A percentile compares a stretch with the other conserved stretches of the same genome.
Conservation (phyloP, 2,113 vertebrate genomes). For the Phocoena phocoena region DNA sequence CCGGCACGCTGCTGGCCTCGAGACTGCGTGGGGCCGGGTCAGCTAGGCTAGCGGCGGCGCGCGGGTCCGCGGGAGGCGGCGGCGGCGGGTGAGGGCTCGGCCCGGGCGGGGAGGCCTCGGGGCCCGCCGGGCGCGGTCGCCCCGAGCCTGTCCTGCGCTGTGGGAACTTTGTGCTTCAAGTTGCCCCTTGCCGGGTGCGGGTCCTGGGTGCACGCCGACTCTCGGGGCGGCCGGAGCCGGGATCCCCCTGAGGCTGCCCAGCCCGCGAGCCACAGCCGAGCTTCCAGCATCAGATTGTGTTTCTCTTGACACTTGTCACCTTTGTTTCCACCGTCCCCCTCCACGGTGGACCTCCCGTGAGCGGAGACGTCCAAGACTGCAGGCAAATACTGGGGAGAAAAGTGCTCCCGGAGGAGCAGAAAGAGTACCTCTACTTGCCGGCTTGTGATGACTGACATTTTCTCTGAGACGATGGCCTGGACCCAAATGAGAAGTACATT, state of each 20-base stretch:
- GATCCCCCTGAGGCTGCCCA: background rate
- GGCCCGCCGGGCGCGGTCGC: background rate
- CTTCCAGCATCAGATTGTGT: background rate
- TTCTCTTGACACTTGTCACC: background rate
- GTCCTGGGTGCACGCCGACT: background rate
- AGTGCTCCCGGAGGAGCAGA: background rate
- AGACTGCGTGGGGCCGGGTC: background rate
- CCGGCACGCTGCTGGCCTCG: conserved; percentile 36
- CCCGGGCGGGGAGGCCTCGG: background rate
- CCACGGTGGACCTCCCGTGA: background rate
- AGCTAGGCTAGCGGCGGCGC: fast-evolving
- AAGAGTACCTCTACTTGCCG: fast-evolving
- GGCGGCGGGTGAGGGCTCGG: background rate
- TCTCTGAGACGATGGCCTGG: background rate
- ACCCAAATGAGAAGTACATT: background rate
- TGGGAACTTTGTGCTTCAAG: background rate
- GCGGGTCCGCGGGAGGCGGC: background rate
- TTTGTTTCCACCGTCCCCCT: background rate
- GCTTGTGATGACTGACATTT: background rate
- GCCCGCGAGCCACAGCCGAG: background rate
- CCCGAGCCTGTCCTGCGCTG: background rate
- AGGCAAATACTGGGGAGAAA: background rate
- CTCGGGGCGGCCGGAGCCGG: background rate
- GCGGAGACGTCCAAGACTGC: background rate
- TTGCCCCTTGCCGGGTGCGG: background rate